Evolutionary conservation across 2,113 vertebrate genomes (phyloP), one percentile per base, ranked within the genome.

Genomic region (Colossoma macropomum): DNA sequence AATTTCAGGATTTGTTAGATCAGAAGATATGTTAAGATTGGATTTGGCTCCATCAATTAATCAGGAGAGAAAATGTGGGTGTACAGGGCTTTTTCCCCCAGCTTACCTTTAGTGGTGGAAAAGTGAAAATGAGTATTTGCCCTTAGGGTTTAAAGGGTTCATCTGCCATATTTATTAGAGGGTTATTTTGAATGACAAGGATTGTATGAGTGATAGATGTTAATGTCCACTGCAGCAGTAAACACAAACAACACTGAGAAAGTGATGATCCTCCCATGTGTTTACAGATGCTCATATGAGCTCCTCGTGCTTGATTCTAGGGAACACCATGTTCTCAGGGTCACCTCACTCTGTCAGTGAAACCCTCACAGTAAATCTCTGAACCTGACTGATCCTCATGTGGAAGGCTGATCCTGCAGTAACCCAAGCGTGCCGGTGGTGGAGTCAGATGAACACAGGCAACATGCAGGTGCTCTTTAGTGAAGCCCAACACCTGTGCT

Each of bases 401-500:
- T 52, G 32, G 71, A 75, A 80, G 60, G 38, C 19, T 48, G 68
- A 73, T n/a, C 27, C 15, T 54, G n/a, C 30, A 23, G 45, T 56
- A 54, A 50, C n/a, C 82, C 45, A 38, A 63, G 84, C 75, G 48
- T 34, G 65, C 73, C 59, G 60, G 25, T 5, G 34, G 32, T 25
- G 52, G 48, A 34, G 65, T 75, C 71, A 28, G n/a, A 54, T 79
- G 83, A 78, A 38, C 45, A 23, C 50, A 21, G 52, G 21, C 75
- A 70, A 30, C 25, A 68, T 59, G 77, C 77, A 80, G 38, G 70
- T 23, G 75, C 52, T 56, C 45, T 73, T 78, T 25, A 68, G 59
- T 69, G 77, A 60, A 80, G 62, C 25, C 21, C 38, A 32, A 60
- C 52, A 38, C 13, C 34, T 77, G 12, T 27, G 27, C 52, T n/a